Evolutionary conservation across 2,797 vertebrate genomes (phyloP).

Genomic region (Dromococcyx pavoninus): DNA sequence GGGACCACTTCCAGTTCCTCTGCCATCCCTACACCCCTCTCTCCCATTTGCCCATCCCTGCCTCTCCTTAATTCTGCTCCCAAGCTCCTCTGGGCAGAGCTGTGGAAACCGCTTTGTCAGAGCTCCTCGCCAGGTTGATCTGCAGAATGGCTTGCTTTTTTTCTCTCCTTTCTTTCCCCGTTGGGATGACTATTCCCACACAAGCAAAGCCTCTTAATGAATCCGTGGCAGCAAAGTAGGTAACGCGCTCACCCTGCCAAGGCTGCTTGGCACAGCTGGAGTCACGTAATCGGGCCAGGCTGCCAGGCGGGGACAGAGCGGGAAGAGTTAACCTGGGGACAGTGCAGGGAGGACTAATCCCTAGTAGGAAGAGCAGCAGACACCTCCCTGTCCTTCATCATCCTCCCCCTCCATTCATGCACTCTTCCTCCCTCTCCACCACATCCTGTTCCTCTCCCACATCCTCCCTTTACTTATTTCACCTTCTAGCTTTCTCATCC

Average conservation of each 20-base stretch:
- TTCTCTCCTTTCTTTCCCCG: neutral
- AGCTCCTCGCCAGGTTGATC: conserved; percentile 40
- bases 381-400: conserved; percentile 36
- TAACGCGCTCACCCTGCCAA: conserved; percentile 59
- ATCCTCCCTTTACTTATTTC: conserved; percentile 21
- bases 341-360: conserved; percentile 51
- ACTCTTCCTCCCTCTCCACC: conserved; percentile 6
- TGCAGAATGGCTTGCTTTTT: neutral
- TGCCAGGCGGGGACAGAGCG: conserved; percentile 15
- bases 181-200: conserved; percentile 70
- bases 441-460: neutral
- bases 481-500: conserved; percentile 19
- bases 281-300: conserved; percentile 64
- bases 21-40: neutral
- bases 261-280: conserved; percentile 71
- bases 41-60: neutral
- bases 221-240: conserved; percentile 68
- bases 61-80: conserved; percentile 13
- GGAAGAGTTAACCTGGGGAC: conserved; percentile 64
- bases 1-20: neutral
- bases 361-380: conserved; percentile 17
- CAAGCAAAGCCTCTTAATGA: conserved; percentile 76
- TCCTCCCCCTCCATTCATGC: neutral
- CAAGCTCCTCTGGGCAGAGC: neutral
- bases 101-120: conserved; percentile 48